Percentiles rank a stretch among this genome's conserved stretches.
These are phyloP conservation scores for Eumaeus atala DNA, from an alignment of 1,140 invertebrate species.

Conservation along the genomic window DNA sequence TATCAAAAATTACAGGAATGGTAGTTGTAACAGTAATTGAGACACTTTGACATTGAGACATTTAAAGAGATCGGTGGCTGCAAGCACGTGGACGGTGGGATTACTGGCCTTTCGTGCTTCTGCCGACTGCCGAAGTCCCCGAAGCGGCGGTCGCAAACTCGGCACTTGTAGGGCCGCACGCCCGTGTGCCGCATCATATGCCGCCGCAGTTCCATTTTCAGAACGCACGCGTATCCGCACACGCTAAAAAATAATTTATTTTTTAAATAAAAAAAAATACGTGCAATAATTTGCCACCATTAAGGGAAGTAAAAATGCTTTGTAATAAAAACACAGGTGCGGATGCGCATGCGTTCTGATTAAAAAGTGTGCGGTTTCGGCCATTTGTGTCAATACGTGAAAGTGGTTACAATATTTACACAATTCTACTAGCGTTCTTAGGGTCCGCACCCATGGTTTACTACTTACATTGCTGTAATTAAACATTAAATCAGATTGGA, in stretches of 20 bases:
- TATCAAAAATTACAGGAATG: no score
- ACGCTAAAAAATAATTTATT: constrained; percentile 30
- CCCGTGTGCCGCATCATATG: constrained; percentile 78
- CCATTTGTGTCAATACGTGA: constrained; percentile 26
- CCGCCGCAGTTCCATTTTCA: constrained; percentile 76
- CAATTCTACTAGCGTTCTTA: background rate
- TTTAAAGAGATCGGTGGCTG: no score
- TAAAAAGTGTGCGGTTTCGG: constrained; percentile 22
- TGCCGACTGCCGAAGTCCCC: constrained; percentile 77
- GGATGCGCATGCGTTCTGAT: constrained; percentile 12
- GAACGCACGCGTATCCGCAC: constrained; percentile 68
- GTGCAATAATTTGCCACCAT: no score
- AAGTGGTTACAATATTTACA: constrained; percentile 10
- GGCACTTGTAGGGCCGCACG: constrained; percentile 81
- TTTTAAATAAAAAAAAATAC: background rate
- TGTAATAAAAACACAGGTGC: constrained; percentile 14
- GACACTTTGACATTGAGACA: no score
- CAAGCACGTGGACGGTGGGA: no score
- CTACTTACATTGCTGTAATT: background rate
- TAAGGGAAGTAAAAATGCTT: background rate
- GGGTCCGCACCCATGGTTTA: constrained; percentile 36
- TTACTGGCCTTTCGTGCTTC: constrained; percentile 74
- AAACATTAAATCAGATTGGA: background rate
- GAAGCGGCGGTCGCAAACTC: constrained; percentile 81
- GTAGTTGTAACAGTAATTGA: no score